Evolutionary conservation across 2,113 vertebrate species (phyloP), one percentile per base, ranked within the genome.

Genomic region (Ophthalmolycus amberensis): DNA sequence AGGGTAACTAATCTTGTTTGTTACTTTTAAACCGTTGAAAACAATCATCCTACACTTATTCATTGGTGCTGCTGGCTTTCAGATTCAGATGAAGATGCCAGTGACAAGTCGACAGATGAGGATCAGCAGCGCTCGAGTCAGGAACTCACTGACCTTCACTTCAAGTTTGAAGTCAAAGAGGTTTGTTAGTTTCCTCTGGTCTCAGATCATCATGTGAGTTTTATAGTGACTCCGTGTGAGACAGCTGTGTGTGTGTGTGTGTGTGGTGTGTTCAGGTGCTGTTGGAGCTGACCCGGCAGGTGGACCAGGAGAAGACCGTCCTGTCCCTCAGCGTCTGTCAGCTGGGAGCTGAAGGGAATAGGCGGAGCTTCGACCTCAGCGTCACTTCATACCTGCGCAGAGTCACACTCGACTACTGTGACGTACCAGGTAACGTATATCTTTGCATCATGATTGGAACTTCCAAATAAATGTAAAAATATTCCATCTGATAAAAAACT

Each of bases 101-200:
- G 93, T 38, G 93, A 93, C 72, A 89, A 38, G 67, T 90, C 93
- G 1, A 37, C 73, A 0, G 90, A 94, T 16, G 94, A 94, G 12
- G 94, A 94, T 0, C 82, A 67, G 0, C 93, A 90, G 72, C 83
- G 64, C 62, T 65, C 60, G 0, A 56, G 78, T 8, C 18, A 98
- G 77, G 97, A 99, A 1, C 94, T 99, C 68, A 96, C 94, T 0
- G 94, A 96, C 75, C 84, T 99, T 48, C 94, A 96, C n/a, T 89
- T 99, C 77, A 96, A 96, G 81, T 99, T 99, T 92, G 98, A 99
- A 95, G 94, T 99, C 80, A 97, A 94, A 95, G 96, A 96, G 93
- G 98, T 97, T 79, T 3, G 63, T 66, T 32, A 16, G 15, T 72
- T 15, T 50, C 52, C 1, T 58, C 0, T 59, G 15, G 1, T 25